Evolutionary conservation across 2,113 vertebrate genomes (phyloP).

Genomic region (Rattus rattus): DNA sequence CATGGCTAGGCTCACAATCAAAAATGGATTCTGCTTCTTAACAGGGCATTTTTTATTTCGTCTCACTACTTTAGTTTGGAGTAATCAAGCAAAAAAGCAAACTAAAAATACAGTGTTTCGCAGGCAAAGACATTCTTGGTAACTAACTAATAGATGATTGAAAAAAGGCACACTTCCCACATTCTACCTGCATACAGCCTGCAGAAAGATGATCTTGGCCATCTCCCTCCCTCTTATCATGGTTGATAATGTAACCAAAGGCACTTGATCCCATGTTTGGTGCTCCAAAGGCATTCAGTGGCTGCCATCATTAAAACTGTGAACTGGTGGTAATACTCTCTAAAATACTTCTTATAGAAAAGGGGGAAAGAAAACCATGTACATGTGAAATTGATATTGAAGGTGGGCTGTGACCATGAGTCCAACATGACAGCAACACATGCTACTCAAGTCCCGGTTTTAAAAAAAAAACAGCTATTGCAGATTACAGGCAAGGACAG

Average conservation of each 20-base stretch:
- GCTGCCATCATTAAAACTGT: background rate
- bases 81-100: background rate
- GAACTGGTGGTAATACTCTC: background rate
- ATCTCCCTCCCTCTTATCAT: background rate
- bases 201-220: background rate
- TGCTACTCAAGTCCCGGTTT: background rate
- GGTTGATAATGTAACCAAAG: background rate
- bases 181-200: background rate
- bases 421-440: background rate
- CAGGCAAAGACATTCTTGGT: background rate
- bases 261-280: background rate
- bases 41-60: background rate
- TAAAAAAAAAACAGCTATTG: background rate
- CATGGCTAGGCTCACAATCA: too few species aligned
- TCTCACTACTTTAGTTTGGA: slow-evolving; percentile 2
- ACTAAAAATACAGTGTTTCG: background rate
- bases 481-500: background rate
- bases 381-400: background rate
- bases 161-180: background rate
- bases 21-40: background rate
- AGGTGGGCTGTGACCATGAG: background rate
- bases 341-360: background rate
- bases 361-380: background rate
- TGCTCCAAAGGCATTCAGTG: background rate
- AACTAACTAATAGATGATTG: background rate